phyloP scores from a whole-genome alignment of 2,888 invertebrate species.

The Arrhopalites spinosus region DNA sequence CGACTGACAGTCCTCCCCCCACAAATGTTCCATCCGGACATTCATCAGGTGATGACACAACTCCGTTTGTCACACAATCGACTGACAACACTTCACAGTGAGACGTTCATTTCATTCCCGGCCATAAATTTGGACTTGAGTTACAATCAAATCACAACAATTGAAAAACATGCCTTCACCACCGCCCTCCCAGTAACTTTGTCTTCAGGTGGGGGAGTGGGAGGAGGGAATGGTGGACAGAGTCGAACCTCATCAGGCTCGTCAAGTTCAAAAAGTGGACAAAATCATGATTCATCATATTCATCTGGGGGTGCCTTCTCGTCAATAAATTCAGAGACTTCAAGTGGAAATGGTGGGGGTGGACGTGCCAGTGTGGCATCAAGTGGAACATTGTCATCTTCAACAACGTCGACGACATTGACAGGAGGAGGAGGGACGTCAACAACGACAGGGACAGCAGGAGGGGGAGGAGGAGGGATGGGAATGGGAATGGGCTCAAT shows the following conservation, averaged over 20 bases:
- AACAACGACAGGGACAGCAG: not conserved
- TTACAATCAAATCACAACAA: conserved; percentile 73
- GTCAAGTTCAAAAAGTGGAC: not conserved
- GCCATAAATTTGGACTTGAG: conserved; percentile 54
- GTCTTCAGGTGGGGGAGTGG: not conserved
- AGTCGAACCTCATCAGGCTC: conserved; percentile 12
- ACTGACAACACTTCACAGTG: conserved; percentile 44
- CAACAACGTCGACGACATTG: not conserved
- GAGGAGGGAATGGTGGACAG: no score
- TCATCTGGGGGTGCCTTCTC: not conserved
- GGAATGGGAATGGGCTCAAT: conserved; percentile 1
- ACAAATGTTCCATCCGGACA: conserved; percentile 70
- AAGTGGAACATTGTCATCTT: not conserved
- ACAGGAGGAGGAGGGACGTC: no score
- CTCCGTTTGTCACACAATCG: conserved; percentile 69
- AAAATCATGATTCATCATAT: not conserved
- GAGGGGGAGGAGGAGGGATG: not conserved
- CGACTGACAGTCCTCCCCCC: conserved; percentile 72
- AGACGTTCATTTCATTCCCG: conserved; percentile 54
- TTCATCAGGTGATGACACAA: conserved; percentile 75
- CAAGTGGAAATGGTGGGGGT: not conserved
- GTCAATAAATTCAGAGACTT: conserved; percentile 4
- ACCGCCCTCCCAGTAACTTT: conserved; percentile 5
- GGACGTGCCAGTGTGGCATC: not conserved
- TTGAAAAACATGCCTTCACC: conserved; percentile 37